Percentiles rank a stretch among this genome's conserved stretches.
Conservation (phyloP, 1,140 invertebrate species). For the Bombus difficillimus region DNA sequence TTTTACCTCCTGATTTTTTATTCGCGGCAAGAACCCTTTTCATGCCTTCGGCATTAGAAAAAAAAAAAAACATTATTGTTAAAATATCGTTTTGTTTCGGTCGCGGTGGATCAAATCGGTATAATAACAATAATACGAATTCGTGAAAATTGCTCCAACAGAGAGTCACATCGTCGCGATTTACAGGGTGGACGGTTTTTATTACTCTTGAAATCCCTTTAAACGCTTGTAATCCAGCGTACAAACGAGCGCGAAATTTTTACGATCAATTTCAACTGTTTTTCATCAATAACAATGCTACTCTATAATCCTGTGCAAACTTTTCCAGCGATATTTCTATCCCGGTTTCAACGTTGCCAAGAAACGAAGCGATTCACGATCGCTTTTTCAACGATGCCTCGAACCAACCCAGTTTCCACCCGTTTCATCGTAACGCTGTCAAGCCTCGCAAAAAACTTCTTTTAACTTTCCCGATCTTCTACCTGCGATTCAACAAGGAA, state of each 20-base stretch:
- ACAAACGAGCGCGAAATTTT: conserved; percentile 19
- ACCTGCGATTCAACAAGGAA: not conserved
- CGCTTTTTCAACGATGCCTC: conserved; percentile 27
- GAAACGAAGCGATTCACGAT: not conserved
- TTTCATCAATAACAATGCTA: conserved; percentile 11
- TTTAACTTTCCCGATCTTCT: conserved; percentile 19
- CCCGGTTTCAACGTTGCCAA: not conserved
- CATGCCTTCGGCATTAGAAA: not conserved
- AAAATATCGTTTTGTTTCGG: not conserved
- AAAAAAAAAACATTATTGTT: too few species aligned
- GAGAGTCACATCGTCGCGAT: not conserved
- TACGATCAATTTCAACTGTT: not conserved
- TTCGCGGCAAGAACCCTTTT: accelerated
- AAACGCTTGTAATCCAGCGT: conserved; percentile 12
- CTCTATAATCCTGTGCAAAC: conserved; percentile 18
- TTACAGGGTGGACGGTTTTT: conserved; percentile 17
- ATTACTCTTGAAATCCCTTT: conserved; percentile 32
- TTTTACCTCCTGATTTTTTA: not conserved
- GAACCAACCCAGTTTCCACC: conserved; percentile 8
- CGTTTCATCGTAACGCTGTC: not conserved
- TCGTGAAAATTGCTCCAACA: not conserved
- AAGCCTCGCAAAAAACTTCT: conserved; percentile 17
- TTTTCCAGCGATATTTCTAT: not conserved
- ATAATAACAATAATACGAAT: not conserved
- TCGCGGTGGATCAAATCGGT: too few species aligned